Percentiles rank a stretch among this genome's conserved stretches.
phyloP scores from a whole-genome alignment of 2,113 vertebrate species.

The Rutilus rutilus region DNA sequence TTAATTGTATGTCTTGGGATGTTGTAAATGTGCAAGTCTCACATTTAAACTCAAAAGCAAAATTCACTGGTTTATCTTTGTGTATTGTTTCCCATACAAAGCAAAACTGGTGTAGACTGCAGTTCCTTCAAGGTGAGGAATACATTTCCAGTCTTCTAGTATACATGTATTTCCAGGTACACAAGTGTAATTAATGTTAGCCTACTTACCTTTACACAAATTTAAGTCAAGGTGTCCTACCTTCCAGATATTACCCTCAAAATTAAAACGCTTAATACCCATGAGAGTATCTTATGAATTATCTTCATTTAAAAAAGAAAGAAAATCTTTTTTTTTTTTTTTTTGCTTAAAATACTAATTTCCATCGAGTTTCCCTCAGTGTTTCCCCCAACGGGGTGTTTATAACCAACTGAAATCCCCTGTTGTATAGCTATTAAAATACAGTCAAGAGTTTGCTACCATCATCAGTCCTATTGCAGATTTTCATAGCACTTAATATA shows the following conservation, averaged over 20 bases:
- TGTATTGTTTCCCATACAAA: not conserved
- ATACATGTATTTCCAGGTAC: slow-evolving; percentile 11
- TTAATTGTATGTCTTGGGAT: not conserved
- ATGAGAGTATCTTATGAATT: not conserved
- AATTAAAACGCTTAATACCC: slow-evolving; percentile 36
- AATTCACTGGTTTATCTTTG: not conserved
- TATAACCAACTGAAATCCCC: slow-evolving; percentile 29
- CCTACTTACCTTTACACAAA: slow-evolving; percentile 20
- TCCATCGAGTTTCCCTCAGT: not conserved
- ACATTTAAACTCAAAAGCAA: not conserved
- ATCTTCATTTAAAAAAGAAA: slow-evolving; percentile 8
- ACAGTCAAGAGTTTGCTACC: slow-evolving; percentile 12
- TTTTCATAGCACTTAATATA: slow-evolving; percentile 2
- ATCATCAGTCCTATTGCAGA: not conserved
- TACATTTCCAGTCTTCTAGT: not conserved
- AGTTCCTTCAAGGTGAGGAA: not conserved
- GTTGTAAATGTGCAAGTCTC: no score
- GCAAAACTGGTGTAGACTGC: not conserved
- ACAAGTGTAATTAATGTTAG: slow-evolving; percentile 29
- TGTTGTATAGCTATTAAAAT: slow-evolving; percentile 23
- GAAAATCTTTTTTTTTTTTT: not conserved
- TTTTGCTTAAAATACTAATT: not conserved
- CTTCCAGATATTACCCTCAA: slow-evolving; percentile 26
- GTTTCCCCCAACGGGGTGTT: slow-evolving; percentile 9
- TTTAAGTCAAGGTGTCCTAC: slow-evolving; percentile 10